Base-by-base conservation (phyloP, 1,140 invertebrate genomes). In the Rhagoletis pomonella region DNA sequence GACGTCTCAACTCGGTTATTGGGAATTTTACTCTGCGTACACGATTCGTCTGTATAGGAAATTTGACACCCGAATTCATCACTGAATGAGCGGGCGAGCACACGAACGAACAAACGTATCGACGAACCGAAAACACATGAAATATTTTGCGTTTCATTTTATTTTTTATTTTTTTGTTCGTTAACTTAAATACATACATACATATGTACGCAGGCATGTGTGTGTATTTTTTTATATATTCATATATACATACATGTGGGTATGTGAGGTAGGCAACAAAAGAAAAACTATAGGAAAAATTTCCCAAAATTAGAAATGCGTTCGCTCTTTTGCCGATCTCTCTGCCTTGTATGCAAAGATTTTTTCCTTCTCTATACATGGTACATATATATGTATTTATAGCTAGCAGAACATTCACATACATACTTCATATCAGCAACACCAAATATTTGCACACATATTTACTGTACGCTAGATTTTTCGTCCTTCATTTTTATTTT, bases 61-160 rank as follows among this genome's bases (percentile, higher is more conserved):
- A 91, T 92, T 87, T 90, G 91, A 91, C 91, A 91, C 91, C 91
- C 91, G 91, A 86, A 19, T 47, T 17, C n/a, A 10, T 50, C n/a
- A 59, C 12, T 5, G 39, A 42, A 12, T 73, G 39, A 14, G 47
- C 73, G n/a, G 47, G 17, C 73, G 73, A 81, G 9, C 19, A 19
- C 5, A 81, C 50, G 47, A 81, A n/a, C 73, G 73, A 81, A 19
- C 19, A 19, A 19, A 81, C 50, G 47, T 55, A n/a, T 58, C n/a
- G 4, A 17, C 47, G 47, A n/a, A 81, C 7, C n/a, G 47, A 12
- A 73, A 39, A 73, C 67, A 42, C 85, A 86, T 64, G n/a, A 3
- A 17, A 39, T 69, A 7, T 69, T 84, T 65, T 69, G 9, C 2
- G 5, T 50, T 19, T n/a, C 10, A 7, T 50, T 39, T 81, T 19